A percentile compares a stretch with the other conserved stretches of the same genome.
These are phyloP conservation scores for Motacilla alba DNA, from an alignment of 2,113 vertebrate species.

Conservation along the genomic window DNA sequence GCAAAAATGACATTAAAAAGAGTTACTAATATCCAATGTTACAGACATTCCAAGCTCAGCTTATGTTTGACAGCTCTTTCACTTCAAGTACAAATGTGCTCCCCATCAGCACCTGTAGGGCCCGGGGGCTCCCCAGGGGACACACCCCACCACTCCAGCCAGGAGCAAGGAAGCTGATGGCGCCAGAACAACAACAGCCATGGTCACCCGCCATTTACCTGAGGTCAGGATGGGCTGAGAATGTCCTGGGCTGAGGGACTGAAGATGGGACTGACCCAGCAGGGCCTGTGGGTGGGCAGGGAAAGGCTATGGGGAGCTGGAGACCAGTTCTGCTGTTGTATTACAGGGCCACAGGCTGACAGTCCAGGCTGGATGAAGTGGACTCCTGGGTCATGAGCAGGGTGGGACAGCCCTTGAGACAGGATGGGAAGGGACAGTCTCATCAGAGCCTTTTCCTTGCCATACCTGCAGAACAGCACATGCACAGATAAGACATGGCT, in stretches of 20 bases:
- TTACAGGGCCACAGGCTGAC: rapidly evolving
- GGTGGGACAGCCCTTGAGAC: rapidly evolving
- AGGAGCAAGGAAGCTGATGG: not conserved
- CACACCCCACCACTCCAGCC: not conserved
- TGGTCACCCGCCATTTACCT: not conserved
- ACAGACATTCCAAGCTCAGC: not conserved
- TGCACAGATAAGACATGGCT: rapidly evolving
- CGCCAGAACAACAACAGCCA: not conserved
- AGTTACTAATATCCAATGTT: not conserved
- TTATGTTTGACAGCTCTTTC: not conserved
- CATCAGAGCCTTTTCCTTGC: not conserved
- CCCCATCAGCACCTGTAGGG: rapidly evolving
- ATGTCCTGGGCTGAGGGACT: rapidly evolving
- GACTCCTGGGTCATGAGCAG: not conserved
- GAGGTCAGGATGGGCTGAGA: rapidly evolving
- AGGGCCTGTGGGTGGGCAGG: rapidly evolving
- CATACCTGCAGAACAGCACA: rapidly evolving
- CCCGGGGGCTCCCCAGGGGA: rapidly evolving
- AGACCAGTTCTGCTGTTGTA: rapidly evolving
- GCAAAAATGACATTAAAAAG: not conserved
- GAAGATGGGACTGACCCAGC: rapidly evolving
- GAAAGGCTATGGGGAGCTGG: not conserved
- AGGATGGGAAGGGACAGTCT: not conserved
- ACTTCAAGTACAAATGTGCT: not conserved
- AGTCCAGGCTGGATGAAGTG: not conserved